phyloP scores from a whole-genome alignment of 2,888 invertebrate species.

The Julus scanicus region DNA sequence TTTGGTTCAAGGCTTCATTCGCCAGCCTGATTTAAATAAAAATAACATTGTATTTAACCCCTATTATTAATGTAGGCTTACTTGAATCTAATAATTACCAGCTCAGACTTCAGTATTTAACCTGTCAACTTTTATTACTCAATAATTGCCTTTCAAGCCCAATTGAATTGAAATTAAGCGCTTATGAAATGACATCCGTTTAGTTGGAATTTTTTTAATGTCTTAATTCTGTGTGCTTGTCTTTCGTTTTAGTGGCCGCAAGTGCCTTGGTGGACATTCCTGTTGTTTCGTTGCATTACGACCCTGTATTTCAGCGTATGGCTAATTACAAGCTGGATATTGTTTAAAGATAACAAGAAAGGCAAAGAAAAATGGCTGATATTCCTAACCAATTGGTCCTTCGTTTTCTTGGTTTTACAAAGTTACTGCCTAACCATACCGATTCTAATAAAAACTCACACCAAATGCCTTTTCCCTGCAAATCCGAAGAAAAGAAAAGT shows the following conservation, averaged over 20 bases:
- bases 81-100: background rate
- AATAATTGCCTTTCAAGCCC: slow-evolving; percentile 2
- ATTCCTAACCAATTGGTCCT: slow-evolving; percentile 55
- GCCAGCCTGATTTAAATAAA: slow-evolving; percentile 8
- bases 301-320: slow-evolving; percentile 53
- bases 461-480: background rate
- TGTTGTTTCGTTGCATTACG: slow-evolving; percentile 36
- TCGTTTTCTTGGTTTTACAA: slow-evolving; percentile 51
- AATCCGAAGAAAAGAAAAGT: background rate
- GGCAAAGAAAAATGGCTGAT: slow-evolving; percentile 55
- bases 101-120: slow-evolving; percentile 4
- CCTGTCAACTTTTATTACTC: slow-evolving; percentile 11
- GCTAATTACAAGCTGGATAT: slow-evolving; percentile 50
- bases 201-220: slow-evolving; percentile 19
- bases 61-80: slow-evolving; percentile 18
- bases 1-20: slow-evolving; percentile 5
- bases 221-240: background rate
- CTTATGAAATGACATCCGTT: background rate
- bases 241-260: slow-evolving; percentile 50
- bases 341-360: slow-evolving; percentile 45
- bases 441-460: background rate
- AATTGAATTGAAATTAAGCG: slow-evolving; percentile 8
- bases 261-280: slow-evolving; percentile 52
- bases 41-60: background rate
- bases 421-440: slow-evolving; percentile 8